phyloP scores from a whole-genome alignment of 2,888 invertebrate genomes.

The Entomobrya multifasciata region DNA sequence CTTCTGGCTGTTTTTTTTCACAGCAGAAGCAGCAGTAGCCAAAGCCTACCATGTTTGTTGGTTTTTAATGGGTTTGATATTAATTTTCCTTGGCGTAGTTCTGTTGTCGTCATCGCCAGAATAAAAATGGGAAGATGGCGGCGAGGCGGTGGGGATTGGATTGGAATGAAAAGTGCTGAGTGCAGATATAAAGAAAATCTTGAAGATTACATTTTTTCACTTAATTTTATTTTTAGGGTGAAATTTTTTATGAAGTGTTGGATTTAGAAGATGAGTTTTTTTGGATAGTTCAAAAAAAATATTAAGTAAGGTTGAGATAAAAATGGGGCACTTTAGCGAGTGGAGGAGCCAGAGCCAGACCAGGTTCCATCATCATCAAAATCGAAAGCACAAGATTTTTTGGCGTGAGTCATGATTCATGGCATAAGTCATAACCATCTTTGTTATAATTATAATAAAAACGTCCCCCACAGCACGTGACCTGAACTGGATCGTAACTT shows the following conservation, averaged over 20 bases:
- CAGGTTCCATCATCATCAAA: neutral
- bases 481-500: neutral
- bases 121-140: neutral
- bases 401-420: neutral
- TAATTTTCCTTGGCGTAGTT: neutral
- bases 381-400: constrained; percentile 8
- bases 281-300: too few relatives aligned
- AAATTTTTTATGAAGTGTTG: neutral
- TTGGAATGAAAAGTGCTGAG: neutral
- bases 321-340: too few relatives aligned
- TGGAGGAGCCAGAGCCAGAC: too few relatives aligned
- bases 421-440: neutral
- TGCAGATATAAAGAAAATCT: neutral
- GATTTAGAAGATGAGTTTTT: neutral
- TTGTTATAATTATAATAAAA: constrained; percentile 17
- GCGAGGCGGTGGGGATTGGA: too few relatives aligned
- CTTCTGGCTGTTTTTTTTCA: constrained; percentile 21
- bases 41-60: neutral
- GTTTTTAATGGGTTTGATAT: neutral
- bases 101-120: neutral
- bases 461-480: constrained; percentile 18
- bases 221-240: constrained; percentile 4
- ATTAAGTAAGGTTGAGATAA: too few relatives aligned
- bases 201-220: neutral
- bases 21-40: neutral